These are phyloP conservation scores for Tympanuchus pallidicinctus DNA, from an alignment of 2,113 vertebrate species.

Conservation along the genomic window DNA sequence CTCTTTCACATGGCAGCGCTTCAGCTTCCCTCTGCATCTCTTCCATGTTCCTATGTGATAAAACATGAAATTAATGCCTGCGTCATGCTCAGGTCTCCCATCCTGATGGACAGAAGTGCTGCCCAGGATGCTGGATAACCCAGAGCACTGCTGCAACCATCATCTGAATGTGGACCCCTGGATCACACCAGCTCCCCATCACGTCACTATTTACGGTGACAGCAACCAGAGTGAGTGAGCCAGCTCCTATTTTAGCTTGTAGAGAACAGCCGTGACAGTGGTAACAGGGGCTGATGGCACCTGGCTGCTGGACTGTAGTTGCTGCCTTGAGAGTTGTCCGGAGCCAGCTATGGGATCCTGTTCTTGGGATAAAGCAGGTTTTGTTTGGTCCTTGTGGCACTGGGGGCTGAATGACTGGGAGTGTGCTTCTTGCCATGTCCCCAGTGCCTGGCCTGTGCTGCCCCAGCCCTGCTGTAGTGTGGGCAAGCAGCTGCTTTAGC, in stretches of 20 bases:
- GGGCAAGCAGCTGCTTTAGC: rapidly evolving
- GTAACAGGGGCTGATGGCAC: constrained; percentile 9
- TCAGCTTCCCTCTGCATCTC: background rate
- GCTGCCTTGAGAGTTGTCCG: background rate
- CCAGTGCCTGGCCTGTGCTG: rapidly evolving
- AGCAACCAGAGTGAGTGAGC: background rate
- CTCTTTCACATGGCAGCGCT: background rate
- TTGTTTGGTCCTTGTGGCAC: background rate
- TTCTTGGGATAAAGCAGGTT: background rate
- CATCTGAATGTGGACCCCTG: background rate
- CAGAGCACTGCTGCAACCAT: background rate
- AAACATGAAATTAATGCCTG: background rate
- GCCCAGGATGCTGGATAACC: background rate
- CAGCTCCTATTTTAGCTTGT: background rate
- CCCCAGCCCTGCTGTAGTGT: rapidly evolving
- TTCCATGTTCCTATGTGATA: background rate
- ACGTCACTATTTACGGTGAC: background rate
- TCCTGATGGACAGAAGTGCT: background rate
- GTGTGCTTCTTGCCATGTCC: background rate
- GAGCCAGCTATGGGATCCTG: background rate
- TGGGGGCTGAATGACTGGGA: background rate
- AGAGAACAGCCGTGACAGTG: constrained; percentile 21
- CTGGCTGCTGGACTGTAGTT: background rate
- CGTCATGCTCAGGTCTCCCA: background rate
- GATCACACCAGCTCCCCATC: background rate